Evolutionary conservation across 53 echinoderm and acorn worm genomes (phyloP).

Genomic region (Holothuria leucospilota): DNA sequence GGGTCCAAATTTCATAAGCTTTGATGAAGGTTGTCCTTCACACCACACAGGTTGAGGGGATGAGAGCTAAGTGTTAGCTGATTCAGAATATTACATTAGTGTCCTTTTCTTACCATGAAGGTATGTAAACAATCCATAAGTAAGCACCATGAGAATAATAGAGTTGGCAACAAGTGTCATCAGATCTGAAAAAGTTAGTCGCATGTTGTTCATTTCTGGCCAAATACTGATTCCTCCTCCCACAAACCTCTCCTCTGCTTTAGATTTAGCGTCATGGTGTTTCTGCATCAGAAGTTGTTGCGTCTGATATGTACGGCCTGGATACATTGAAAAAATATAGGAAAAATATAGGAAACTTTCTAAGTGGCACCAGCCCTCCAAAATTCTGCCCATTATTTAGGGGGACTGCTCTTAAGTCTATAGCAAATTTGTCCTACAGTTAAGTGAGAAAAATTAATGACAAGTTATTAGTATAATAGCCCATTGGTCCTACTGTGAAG

Average conservation of each 20-base stretch:
- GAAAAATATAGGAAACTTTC: background rate
- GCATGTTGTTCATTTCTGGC: slow-evolving; percentile 91
- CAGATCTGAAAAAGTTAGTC: slow-evolving; percentile 66
- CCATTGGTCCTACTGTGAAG: too few species aligned
- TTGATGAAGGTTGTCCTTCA: too few species aligned
- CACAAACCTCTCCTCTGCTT: slow-evolving; percentile 55
- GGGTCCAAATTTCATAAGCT: too few species aligned
- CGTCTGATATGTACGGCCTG: slow-evolving; percentile 76
- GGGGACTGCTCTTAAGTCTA: too few species aligned
- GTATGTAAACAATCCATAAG: slow-evolving; percentile 47
- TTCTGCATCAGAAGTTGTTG: slow-evolving; percentile 76
- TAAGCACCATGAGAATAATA: slow-evolving; percentile 46
- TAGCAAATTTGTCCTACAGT: too few species aligned
- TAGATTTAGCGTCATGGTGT: slow-evolving; percentile 82
- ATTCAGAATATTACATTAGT: too few species aligned
- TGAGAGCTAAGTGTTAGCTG: too few species aligned
- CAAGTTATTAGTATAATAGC: too few species aligned
- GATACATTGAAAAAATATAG: background rate
- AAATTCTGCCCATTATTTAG: background rate
- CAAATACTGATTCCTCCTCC: slow-evolving; percentile 84
- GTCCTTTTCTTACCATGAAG: slow-evolving; percentile 69
- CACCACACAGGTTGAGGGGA: too few species aligned
- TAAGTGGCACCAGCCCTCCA: background rate
- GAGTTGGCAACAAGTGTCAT: slow-evolving; percentile 42
- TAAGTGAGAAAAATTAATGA: too few species aligned